Evolutionary conservation across 2,888 invertebrate genomes (phyloP).

Genomic region (Augiades crinisus): DNA sequence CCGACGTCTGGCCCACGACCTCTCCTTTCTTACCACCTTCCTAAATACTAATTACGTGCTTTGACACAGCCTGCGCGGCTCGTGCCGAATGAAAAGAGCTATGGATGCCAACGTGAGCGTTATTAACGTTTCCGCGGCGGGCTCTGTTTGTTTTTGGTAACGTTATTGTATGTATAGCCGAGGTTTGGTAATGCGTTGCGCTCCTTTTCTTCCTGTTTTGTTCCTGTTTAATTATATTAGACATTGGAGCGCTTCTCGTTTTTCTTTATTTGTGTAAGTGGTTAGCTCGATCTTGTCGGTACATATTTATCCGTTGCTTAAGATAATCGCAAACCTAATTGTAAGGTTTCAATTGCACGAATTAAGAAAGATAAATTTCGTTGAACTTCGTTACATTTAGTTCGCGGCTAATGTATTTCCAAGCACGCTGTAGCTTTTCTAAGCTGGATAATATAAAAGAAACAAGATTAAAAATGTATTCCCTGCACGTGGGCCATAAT

Average conservation of each 20-base stretch:
- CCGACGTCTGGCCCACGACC: slow-evolving; percentile 83
- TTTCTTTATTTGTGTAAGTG: background rate
- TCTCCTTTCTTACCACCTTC: slow-evolving; percentile 81
- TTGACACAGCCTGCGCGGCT: slow-evolving; percentile 77
- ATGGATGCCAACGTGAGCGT: slow-evolving; percentile 65
- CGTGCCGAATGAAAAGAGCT: slow-evolving; percentile 73
- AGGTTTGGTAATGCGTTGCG: slow-evolving; percentile 25
- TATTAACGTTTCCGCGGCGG: slow-evolving; percentile 63
- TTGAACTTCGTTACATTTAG: background rate
- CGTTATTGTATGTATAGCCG: slow-evolving; percentile 37
- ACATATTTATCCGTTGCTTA: background rate
- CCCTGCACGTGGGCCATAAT: slow-evolving; percentile 76
- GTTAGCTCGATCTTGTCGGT: background rate
- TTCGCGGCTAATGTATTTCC: slow-evolving; percentile 24
- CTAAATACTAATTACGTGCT: slow-evolving; percentile 82
- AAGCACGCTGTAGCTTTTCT: slow-evolving; percentile 45
- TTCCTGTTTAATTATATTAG: background rate
- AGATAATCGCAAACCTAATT: slow-evolving; percentile 8
- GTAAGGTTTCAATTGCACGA: background rate
- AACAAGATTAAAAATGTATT: slow-evolving; percentile 80
- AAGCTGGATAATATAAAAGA: slow-evolving; percentile 72
- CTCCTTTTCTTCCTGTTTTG: slow-evolving; percentile 23
- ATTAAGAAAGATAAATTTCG: background rate
- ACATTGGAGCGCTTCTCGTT: too few relatives aligned
- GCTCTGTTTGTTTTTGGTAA: slow-evolving; percentile 64